Evolutionary conservation across 2,113 vertebrate genomes (phyloP), one percentile per base, ranked within the genome.

Genomic region (Rhea americana): DNA sequence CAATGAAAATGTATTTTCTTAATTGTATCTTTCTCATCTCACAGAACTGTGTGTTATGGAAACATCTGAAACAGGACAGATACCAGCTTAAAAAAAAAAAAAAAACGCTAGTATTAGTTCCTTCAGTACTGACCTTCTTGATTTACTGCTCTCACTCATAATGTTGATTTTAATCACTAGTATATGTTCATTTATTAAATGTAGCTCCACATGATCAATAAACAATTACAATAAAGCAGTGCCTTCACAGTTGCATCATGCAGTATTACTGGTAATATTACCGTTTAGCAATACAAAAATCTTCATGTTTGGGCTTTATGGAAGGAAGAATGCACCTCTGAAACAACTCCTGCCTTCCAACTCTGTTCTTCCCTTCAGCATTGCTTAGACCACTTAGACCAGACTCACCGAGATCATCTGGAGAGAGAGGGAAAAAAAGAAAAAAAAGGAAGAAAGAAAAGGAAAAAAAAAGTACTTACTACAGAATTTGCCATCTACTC

Each of bases 51-150:
- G 56, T 30, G 7, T 70, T 87, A 82, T 41, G 14, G 56, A 9
- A 87, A 66, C 48, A 71, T 39, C 65, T 89, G 68, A 50, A 95
- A 94, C 79, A 96, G 32, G 91, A 70, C 90, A 83, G 26, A 45
- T 9, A 65, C 32, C 17, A 55, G 88, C 78, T 93, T 84, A 45
- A 45, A 45, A 45, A 45, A 45, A 45, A 45, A 47, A 68, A 72
- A 43, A 73, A 41, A 51, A 59, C 1, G 9, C 11, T 61, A 82
- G 22, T 16, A 68, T 65, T 58, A 74, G 56, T 93, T 94, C 16
- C 63, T 71, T 13, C 26, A 68, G 59, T 20, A 85, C 47, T 62
- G 71, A 87, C 47, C 59, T 87, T 85, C 81, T 93, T 32, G 1
- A 61, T 86, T 72, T 70, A 66, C 28, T 89, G 48, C 43, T 82